A percentile compares a stretch with the other conserved stretches of the same genome.
Evolutionary conservation across 2,888 invertebrate genomes (phyloP).

Genomic region (Branchipolynoe longqiensis): DNA sequence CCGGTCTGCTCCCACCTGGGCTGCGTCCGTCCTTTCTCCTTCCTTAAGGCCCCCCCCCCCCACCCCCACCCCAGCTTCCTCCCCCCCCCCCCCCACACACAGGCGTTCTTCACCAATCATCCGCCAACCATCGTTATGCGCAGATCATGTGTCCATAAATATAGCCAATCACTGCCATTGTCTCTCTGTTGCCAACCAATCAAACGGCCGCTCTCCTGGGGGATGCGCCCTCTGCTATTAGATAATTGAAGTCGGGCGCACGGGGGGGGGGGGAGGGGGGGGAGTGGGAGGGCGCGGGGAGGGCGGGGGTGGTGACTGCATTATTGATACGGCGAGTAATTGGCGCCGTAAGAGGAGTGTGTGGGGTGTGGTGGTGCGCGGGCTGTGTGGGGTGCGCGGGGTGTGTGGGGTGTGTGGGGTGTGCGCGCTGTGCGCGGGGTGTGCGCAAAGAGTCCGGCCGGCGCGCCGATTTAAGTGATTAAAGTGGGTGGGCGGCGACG

Average conservation of each 20-base stretch:
- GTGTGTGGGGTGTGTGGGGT: not conserved
- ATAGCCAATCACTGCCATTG: slow-evolving; percentile 54
- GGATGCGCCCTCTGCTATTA: slow-evolving; percentile 25
- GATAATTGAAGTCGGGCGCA: slow-evolving; percentile 25
- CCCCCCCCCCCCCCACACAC: not conserved
- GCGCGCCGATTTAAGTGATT: slow-evolving; percentile 32
- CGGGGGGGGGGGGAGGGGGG: not conserved
- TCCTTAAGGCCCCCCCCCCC: not conserved
- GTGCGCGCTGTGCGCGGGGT: not conserved
- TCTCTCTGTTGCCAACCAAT: slow-evolving; percentile 44
- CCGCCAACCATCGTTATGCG: not conserved
- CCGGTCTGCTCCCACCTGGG: no score
- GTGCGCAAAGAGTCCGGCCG: not conserved
- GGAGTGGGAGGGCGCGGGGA: no score
- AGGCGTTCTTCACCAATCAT: not conserved
- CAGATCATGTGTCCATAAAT: slow-evolving; percentile 16
- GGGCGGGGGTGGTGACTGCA: not conserved
- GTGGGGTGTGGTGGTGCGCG: not conserved
- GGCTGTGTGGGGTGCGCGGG: not conserved
- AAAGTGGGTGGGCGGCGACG: slow-evolving; percentile 5
- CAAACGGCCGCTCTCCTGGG: slow-evolving; percentile 33
- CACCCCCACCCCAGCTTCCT: not conserved
- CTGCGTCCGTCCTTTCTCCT: not conserved
- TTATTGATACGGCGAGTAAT: slow-evolving; percentile 45
- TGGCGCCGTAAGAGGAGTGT: slow-evolving; percentile 19